Base-by-base conservation (phyloP, 37 sponge, comb jelly and placozoan genomes). In the Eunapius fragilis region DNA sequence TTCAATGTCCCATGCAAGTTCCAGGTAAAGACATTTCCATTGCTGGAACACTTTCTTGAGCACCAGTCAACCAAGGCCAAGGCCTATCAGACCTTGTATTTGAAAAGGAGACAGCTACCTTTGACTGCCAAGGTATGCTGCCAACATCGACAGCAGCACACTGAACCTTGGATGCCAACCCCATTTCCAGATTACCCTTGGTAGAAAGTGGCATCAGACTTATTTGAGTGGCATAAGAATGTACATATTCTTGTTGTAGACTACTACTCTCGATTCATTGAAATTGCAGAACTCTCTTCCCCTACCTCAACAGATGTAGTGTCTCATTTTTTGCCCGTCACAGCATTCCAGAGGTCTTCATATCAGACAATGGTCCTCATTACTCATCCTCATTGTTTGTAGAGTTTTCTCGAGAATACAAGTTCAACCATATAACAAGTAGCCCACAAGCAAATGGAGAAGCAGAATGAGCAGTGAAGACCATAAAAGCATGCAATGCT, bases 361-460 rank as follows among this genome's bases (percentile, higher is more conserved):
- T 87, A 14, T 37, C 38, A 22, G 83, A 87, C 70, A 87, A 87
- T 85, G 76, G 83, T 11, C 76, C 88, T 19, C 88, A 87, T 38
- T 87, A 67, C 58, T 30, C 34, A 25, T 82, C 88, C 24, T 23
- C 0, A 5, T 50, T 50, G 69, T 45, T 87, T 26, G 31, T 14
- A 27, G 2, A 17, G 37, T 87, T 85, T 67, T 69, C 86, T 31
- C 22, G 17, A 25, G 37, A 28, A 37, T 85, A 77, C 78, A 27
- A 27, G 26, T 85, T 85, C 37, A 24, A 28, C 5, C 86, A 85
- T 31, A 76, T 26, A 13, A 85, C 86, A 22, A 77, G 78, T 48
- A 85, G 86, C 70, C 86, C 86, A 31, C 74, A 36, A 80, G 31
- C 58, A 33, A 86, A 86, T 67, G 86, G 86, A 35, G 86, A 77